Evolutionary conservation across 2,797 vertebrate species (phyloP).

Genomic region (Galaxias olidus): DNA sequence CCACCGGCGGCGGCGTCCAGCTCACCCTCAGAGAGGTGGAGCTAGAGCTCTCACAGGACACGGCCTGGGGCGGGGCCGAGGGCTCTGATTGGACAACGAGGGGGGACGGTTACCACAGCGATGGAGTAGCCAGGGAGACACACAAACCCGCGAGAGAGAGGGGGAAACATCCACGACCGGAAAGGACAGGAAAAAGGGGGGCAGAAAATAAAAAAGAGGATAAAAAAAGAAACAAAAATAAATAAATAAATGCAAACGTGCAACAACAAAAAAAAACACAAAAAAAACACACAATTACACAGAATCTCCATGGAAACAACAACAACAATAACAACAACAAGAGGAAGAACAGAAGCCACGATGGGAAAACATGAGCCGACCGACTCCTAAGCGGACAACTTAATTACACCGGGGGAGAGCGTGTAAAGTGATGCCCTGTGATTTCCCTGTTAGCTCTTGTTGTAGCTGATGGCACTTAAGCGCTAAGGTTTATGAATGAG

Average conservation of each 20-base stretch:
- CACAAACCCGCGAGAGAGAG: slow-evolving; percentile 59
- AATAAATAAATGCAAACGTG: slow-evolving; percentile 52
- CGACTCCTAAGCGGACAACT: slow-evolving; percentile 69
- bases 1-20: slow-evolving; percentile 88
- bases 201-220: slow-evolving; percentile 61
- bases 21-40: slow-evolving; percentile 95
- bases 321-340: slow-evolving; percentile 20
- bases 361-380: slow-evolving; percentile 41
- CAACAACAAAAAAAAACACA: slow-evolving; percentile 64
- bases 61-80: slow-evolving; percentile 88
- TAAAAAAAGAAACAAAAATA: slow-evolving; percentile 52
- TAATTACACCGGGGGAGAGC: slow-evolving; percentile 69
- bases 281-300: slow-evolving; percentile 51
- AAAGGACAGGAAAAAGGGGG: slow-evolving; percentile 68
- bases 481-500: slow-evolving; percentile 55
- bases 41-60: slow-evolving; percentile 88
- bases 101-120: slow-evolving; percentile 36
- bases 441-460: slow-evolving; percentile 53
- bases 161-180: slow-evolving; percentile 48
- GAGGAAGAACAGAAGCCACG: slow-evolving; percentile 28
- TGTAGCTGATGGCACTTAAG: slow-evolving; percentile 37
- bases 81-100: slow-evolving; percentile 84
- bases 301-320: slow-evolving; percentile 31
- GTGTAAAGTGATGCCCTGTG: slow-evolving; percentile 55
- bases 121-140: slow-evolving; percentile 74